Conservation (phyloP, 2,888 invertebrate species). For the Branchipolynoe longqiensis region DNA sequence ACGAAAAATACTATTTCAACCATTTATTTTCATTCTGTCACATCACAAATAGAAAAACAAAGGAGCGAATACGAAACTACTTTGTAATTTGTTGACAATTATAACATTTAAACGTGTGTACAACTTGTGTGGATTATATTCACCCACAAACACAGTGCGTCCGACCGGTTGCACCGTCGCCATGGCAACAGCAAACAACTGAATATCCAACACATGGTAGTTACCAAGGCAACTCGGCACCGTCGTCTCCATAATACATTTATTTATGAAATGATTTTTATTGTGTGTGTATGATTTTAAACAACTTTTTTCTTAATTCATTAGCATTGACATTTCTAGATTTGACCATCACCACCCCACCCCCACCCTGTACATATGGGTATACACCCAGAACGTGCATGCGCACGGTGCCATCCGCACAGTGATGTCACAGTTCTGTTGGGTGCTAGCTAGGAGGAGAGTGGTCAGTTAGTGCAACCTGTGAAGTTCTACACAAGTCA, state of each 20-base stretch:
- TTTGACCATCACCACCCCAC: background rate
- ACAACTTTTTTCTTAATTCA: background rate
- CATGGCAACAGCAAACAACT: constrained; percentile 53
- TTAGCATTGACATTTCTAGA: background rate
- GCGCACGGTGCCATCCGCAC: too few species aligned
- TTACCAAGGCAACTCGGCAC: background rate
- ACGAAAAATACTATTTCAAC: constrained; percentile 11
- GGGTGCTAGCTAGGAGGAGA: too few species aligned
- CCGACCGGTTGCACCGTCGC: constrained; percentile 10
- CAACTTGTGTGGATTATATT: background rate
- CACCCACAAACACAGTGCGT: background rate
- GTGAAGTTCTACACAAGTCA: too few species aligned
- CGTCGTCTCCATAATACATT: background rate
- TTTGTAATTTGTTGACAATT: constrained; percentile 35
- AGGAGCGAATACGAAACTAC: constrained; percentile 53
- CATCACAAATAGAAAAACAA: constrained; percentile 49
- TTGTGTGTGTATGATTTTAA: background rate
- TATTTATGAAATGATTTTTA: background rate
- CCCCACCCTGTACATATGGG: too few species aligned
- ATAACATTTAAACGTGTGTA: constrained; percentile 26
- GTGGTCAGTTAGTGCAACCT: too few species aligned
- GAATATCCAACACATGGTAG: constrained; percentile 40
- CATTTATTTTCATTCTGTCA: constrained; percentile 54
- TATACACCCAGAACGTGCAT: too few species aligned
- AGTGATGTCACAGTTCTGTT: too few species aligned